phyloP scores from a whole-genome alignment of 2,113 vertebrate species.

The Apistogramma diplotaenia region DNA sequence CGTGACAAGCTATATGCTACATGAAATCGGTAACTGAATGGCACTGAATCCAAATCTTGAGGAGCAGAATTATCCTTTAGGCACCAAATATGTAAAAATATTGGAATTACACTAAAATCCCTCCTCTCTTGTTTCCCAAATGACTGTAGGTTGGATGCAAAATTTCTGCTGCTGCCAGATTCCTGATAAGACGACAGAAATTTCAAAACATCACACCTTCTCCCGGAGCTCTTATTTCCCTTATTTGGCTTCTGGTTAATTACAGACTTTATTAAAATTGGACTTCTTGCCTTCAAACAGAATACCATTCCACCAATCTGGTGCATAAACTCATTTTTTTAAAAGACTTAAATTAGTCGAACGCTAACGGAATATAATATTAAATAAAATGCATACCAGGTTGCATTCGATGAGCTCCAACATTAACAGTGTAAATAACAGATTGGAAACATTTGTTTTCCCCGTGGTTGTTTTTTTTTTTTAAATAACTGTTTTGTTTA shows the following conservation, averaged over 20 bases:
- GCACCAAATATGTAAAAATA: not conserved
- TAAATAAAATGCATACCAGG: no score
- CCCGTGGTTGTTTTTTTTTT: not conserved
- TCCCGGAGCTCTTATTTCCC: not conserved
- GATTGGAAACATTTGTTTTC: constrained; percentile 8
- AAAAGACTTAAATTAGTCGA: not conserved
- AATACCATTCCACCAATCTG: not conserved
- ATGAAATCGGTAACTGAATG: not conserved
- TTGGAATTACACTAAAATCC: not conserved
- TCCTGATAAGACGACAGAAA: not conserved
- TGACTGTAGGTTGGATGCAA: not conserved
- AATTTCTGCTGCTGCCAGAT: not conserved
- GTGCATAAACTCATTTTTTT: not conserved
- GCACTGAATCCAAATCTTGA: no score
- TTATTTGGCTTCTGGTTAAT: not conserved
- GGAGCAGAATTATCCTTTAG: not conserved
- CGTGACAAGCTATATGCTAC: not conserved
- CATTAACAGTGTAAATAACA: not conserved
- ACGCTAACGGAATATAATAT: not conserved
- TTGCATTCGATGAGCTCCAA: not conserved
- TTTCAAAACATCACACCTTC: not conserved
- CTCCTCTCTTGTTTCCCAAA: not conserved
- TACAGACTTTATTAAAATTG: not conserved
- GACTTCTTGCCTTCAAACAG: not conserved
- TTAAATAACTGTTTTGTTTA: not conserved